Percentiles rank a stretch among this genome's conserved stretches.
These are phyloP conservation scores for Noctua fimbriata DNA, from an alignment of 2,888 invertebrate species.

Conservation along the genomic window DNA sequence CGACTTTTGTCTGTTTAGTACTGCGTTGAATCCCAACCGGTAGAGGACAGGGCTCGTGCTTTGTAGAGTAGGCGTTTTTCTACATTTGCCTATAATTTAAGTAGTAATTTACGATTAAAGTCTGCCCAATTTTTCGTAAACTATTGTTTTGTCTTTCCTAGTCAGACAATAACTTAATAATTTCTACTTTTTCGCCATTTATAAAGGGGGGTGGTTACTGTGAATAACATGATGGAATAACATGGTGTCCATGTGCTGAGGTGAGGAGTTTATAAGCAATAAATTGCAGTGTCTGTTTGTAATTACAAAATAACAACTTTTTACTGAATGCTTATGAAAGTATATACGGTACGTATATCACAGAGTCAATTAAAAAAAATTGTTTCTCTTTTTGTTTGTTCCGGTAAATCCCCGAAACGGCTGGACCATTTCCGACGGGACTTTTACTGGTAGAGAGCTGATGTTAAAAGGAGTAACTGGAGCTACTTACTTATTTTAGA, in stretches of 20 bases:
- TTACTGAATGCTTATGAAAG: too few species aligned
- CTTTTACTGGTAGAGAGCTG: too few species aligned
- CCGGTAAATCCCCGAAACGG: too few species aligned
- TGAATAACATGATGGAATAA: not conserved
- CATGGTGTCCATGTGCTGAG: not conserved
- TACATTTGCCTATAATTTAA: not conserved
- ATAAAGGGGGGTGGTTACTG: not conserved
- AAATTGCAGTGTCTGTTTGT: too few species aligned
- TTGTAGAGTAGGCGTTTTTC: constrained; percentile 18
- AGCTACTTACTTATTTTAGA: too few species aligned
- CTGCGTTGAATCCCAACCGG: constrained; percentile 15
- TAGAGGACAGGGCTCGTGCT: not conserved
- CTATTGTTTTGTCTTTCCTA: not conserved
- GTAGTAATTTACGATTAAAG: not conserved
- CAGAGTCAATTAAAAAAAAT: too few species aligned
- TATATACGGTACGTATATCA: too few species aligned
- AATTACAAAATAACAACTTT: too few species aligned
- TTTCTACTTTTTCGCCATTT: not conserved
- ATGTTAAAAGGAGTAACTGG: too few species aligned
- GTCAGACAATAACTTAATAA: not conserved
- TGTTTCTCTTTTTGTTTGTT: too few species aligned
- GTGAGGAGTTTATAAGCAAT: not conserved
- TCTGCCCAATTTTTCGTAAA: not conserved
- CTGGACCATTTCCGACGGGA: too few species aligned
- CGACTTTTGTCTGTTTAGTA: constrained; percentile 38